These are phyloP conservation scores for Hylomyscus alleni DNA, from an alignment of 2,797 vertebrate genomes.

Conservation along the genomic window DNA sequence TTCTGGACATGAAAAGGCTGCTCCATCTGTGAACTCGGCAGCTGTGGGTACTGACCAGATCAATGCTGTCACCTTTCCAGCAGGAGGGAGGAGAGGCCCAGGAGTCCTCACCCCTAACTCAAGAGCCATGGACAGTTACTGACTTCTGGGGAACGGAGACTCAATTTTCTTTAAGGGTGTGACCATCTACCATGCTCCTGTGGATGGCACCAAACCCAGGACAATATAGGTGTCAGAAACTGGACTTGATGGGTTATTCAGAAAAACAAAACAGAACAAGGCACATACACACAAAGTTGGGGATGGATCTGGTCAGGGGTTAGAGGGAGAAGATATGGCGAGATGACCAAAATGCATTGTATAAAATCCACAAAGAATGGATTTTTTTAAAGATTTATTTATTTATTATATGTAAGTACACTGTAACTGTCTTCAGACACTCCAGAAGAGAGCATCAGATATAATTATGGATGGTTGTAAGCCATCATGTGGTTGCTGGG, in stretches of 20 bases:
- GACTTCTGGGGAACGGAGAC: background rate
- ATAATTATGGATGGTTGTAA: too few relatives aligned
- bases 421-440: too few relatives aligned
- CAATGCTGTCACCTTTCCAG: background rate
- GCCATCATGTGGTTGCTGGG: too few relatives aligned
- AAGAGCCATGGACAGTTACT: background rate
- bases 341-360: background rate
- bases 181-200: background rate
- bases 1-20: background rate
- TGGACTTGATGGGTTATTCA: background rate
- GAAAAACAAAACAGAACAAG: background rate
- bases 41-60: background rate
- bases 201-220: background rate
- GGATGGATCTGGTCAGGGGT: too few relatives aligned
- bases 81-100: background rate
- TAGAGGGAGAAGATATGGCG: background rate
- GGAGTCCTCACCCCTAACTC: background rate
- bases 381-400: too few relatives aligned
- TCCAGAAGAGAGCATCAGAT: too few relatives aligned
- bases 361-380: background rate
- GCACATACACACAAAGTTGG: background rate
- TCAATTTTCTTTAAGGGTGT: background rate
- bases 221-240: background rate
- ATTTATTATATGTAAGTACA: too few relatives aligned
- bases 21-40: background rate